Evolutionary conservation across 2,888 invertebrate genomes (phyloP), one percentile per base, ranked within the genome.

Genomic region (Torymus texanus): DNA sequence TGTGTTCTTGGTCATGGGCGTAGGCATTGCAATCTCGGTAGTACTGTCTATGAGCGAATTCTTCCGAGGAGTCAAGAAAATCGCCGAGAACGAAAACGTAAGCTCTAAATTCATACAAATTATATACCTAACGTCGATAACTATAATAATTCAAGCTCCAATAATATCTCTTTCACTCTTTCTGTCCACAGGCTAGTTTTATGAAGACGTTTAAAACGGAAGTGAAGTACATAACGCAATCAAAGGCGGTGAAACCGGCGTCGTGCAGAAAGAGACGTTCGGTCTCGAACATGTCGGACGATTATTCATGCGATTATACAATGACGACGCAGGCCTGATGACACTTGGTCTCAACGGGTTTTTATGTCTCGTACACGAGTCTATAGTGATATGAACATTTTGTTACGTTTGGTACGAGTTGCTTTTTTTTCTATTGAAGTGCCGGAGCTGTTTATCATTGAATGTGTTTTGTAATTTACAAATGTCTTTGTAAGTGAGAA

Each of bases 1-100:
- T n/a, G 95, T 96, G 1, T 96, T 96, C 89, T 92, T 96, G 56
- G 95, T 96, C 0, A 91, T 96, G 1, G 92, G 93, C 2, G 92
- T 93, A 0, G 96, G 96, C 0, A 93, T 94, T 55, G 91, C 91
- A 0, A 85, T 94, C 82, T 94, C 95, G 0, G 91, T 93, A 5
- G 84, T 94, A n/a, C 93, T 94, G 63, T 94, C 96, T 1, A 92
- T 95, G 75, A 86, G 94, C 21, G 96, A 97, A 90, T 92, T 95
- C 83, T 87, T 92, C 0, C 91, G 92, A 89, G 92, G 92, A 78
- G 90, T 93, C 2, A 88, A 91, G 67, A 91, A 91, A 83, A 89
- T 91, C n/a, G 91, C 92, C 11, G 89, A 90, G 14, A 90, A 91
- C 66, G 91, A 92, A 83, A 90, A 91, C 84, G 92, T 92, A 85